Evolutionary conservation across 2,888 invertebrate species (phyloP), one percentile per base, ranked within the genome.

Genomic region (Theretra japonica): DNA sequence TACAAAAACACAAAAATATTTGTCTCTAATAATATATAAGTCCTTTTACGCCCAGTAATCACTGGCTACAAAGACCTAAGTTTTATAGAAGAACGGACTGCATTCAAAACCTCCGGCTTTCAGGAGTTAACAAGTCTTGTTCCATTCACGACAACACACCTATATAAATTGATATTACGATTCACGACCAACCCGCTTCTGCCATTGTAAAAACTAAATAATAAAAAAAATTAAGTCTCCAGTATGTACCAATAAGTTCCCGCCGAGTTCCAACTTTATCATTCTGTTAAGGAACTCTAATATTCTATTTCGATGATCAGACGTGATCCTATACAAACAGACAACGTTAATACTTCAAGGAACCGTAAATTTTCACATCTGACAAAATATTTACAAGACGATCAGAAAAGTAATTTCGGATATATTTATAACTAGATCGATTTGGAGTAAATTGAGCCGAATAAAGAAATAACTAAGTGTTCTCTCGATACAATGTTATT

Each of bases 341-440:
- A 65, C 60, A n/a, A 62, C 41, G 41, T 21, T 41, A 65, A 65
- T 41, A 65, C 21, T 21, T 1, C 62, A 65, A 48, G 33, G 15
- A 15, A 21, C 21, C 62, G 41, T 23, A 65, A 60, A 30, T 28
- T 30, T 60, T 19, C 59, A 65, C 41, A 48, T 48, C 62, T 41
- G 21, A 53, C n/a, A 65, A 62, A 41, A 65, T 65, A 41, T 72
- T 74, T 70, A 75, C 70, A 70, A 74, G 68, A 58, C 60, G 68
- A 74, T 72, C 70, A n/a, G 25, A 11, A 57, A 65, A 41, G 62
- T 65, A 23, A 65, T 65, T 41, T 65, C 21, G 41, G 15, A 41
- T 60, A 60, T 65, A 65, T 41, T 21, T 65, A 23, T 4, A 65
- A 21, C 8, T 23, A 21, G 4, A 65, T 23, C 62, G 41, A 65